phyloP scores from a whole-genome alignment of 64 coral and sea anemone genomes.

The Catalaphyllia jardinei region DNA sequence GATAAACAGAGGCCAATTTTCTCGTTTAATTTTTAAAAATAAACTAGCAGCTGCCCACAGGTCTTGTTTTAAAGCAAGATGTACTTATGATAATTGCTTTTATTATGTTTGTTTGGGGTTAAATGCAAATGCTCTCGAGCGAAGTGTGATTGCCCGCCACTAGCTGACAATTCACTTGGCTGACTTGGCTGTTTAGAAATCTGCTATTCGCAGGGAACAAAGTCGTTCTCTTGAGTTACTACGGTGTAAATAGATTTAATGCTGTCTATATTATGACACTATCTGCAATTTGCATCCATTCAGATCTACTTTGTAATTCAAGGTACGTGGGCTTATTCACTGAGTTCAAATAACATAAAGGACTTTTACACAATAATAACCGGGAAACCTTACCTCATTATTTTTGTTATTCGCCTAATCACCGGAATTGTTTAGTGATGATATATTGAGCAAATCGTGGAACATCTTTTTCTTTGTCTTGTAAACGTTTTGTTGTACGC shows the following conservation, averaged over 20 bases:
- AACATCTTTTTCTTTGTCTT: neutral
- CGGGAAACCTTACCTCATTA: neutral
- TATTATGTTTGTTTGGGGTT: conserved; percentile 63
- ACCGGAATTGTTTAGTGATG: conserved; percentile 1
- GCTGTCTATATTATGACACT: neutral
- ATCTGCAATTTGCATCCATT: neutral
- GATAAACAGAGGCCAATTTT: neutral
- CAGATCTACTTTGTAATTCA: neutral
- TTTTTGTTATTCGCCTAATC: conserved; percentile 5
- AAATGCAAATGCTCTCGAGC: conserved; percentile 46
- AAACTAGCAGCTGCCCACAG: conserved; percentile 59
- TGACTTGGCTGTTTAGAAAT: conserved; percentile 16
- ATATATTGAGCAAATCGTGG: neutral
- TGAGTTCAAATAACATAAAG: neutral
- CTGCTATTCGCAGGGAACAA: neutral
- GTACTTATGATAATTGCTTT: conserved; percentile 47
- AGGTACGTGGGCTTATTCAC: neutral
- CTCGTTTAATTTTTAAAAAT: conserved; percentile 28
- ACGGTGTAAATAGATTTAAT: neutral
- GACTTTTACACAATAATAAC: neutral
- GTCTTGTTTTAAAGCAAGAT: conserved; percentile 28
- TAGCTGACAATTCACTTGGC: conserved; percentile 29
- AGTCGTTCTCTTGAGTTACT: neutral
- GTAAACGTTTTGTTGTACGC: neutral
- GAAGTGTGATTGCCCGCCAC: conserved; percentile 30